Evolutionary conservation across 1,140 invertebrate genomes (phyloP), one percentile per base, ranked within the genome.

Genomic region (Ostrea edulis): DNA sequence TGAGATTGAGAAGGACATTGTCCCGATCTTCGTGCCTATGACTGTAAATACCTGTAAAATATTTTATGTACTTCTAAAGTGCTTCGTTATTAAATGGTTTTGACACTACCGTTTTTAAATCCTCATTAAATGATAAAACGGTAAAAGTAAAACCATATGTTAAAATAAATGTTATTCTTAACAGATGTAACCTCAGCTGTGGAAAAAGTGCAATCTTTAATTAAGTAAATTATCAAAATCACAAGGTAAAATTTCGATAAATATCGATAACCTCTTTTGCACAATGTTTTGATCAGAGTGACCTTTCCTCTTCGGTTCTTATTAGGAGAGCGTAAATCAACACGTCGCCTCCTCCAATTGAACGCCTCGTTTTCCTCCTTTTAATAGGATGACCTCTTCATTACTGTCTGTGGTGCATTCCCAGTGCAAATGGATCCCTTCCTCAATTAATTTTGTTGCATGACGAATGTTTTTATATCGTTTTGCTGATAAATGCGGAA

Each of bases 21-120:
- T 35, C 29, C 29, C 8, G 11, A 14, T 25, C 22, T 25, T 11
- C 12, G 68, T 29, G 68, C 11, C 7, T 12, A 77, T 29, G 25
- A 77, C 11, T 77, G 68, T 77, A 77, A 77, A 77, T 77, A 77
- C 14, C 22, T 83, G 82, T 52, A 52, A 52, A 53, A 53, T 83
- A 77, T 77, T 77, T 77, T 77, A 77, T 77, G 68, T 52, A 83
- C 82, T 83, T 83, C 52, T 53, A 83, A 83, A 83, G 82, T 83
- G 82, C 82, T 83, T 83, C 82, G n/a, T 83, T 4, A 53, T 83
- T 83, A 53, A 53, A 54, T 20, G 17, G n/a, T 53, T 25, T 52
- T 20, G 44, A 83, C 51, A n/a, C 17, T 53, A n/a, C 51, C 35
- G 4, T 51, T 83, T 83, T 83, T 83, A 51, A 83, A 52, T 20